Conservation (phyloP, 1,140 invertebrate species). For the Cyphomyrmex costatus region DNA sequence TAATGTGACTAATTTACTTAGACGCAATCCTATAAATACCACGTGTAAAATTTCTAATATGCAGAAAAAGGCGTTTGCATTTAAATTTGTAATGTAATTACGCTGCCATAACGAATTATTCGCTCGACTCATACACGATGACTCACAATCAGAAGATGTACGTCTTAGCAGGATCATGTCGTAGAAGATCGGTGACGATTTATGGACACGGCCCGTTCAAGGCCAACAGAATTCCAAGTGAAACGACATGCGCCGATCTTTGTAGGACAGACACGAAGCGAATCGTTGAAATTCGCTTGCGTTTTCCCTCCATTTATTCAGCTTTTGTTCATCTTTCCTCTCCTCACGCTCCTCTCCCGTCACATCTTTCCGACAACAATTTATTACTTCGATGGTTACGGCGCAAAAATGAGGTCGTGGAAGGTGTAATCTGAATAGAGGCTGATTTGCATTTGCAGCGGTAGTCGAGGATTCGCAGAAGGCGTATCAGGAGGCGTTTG, state of each 20-base stretch:
- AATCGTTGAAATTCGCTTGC: slow-evolving; percentile 33
- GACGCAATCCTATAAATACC: background rate
- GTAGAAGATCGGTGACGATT: slow-evolving; percentile 27
- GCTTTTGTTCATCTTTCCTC: slow-evolving; percentile 22
- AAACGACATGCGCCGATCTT: slow-evolving; percentile 14
- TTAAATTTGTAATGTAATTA: slow-evolving; percentile 28
- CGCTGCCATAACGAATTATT: background rate
- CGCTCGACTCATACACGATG: background rate
- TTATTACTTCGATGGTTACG: slow-evolving; percentile 34
- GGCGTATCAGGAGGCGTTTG: slow-evolving; percentile 99
- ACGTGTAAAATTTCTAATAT: background rate
- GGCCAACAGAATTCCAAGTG: background rate
- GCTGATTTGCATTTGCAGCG: slow-evolving; percentile 90
- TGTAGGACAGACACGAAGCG: slow-evolving; percentile 40
- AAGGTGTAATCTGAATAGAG: slow-evolving; percentile 65
- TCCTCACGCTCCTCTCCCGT: background rate
- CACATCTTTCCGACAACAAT: slow-evolving; percentile 8
- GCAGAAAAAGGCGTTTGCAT: background rate
- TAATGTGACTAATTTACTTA: background rate
- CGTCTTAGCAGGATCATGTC: slow-evolving; percentile 4
- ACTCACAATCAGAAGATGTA: slow-evolving; percentile 14
- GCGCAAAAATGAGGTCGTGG: slow-evolving; percentile 45
- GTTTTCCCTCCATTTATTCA: slow-evolving; percentile 27
- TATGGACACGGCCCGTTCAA: slow-evolving; percentile 33
- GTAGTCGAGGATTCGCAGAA: slow-evolving; percentile 99